These are phyloP conservation scores for Diglossa brunneiventris DNA, from an alignment of 2,113 vertebrate species.

Conservation along the genomic window DNA sequence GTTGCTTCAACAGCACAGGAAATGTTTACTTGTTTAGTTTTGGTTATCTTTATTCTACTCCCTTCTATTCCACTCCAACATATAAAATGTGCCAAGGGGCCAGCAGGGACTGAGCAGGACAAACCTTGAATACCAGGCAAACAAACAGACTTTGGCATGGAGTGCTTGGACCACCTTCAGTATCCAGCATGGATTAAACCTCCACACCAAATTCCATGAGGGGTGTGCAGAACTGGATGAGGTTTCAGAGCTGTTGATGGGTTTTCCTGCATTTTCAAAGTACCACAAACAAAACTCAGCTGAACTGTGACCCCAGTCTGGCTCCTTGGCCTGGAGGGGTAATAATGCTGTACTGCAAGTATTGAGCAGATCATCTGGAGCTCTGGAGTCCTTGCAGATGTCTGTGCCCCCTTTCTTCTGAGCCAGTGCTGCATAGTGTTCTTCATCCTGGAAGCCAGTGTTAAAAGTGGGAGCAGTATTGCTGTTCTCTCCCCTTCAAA, in stretches of 20 bases:
- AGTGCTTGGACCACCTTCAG: neutral
- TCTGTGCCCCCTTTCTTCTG: neutral
- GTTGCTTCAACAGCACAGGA: neutral
- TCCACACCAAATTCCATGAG: neutral
- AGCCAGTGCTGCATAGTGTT: neutral
- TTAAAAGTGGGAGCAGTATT: neutral
- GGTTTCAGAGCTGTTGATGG: neutral
- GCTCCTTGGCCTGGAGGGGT: neutral
- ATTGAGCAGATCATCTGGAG: neutral
- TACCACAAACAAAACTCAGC: neutral
- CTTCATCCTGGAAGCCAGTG: neutral
- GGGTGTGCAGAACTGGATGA: neutral
- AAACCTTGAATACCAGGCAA: neutral
- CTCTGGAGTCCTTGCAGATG: neutral
- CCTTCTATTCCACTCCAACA: neutral
- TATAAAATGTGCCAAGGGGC: neutral
- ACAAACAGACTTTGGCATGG: rapidly evolving
- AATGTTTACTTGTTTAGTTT: neutral
- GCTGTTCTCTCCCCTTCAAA: neutral
- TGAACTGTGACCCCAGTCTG: neutral
- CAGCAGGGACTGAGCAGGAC: neutral
- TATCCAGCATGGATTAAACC: neutral
- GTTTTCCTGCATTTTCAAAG: neutral
- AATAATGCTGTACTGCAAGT: neutral
- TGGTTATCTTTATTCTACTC: neutral